A percentile compares a stretch with the other conserved stretches of the same genome.
Conservation (phyloP, 2,113 vertebrate species). For the Craseonycteris thonglongyai region DNA sequence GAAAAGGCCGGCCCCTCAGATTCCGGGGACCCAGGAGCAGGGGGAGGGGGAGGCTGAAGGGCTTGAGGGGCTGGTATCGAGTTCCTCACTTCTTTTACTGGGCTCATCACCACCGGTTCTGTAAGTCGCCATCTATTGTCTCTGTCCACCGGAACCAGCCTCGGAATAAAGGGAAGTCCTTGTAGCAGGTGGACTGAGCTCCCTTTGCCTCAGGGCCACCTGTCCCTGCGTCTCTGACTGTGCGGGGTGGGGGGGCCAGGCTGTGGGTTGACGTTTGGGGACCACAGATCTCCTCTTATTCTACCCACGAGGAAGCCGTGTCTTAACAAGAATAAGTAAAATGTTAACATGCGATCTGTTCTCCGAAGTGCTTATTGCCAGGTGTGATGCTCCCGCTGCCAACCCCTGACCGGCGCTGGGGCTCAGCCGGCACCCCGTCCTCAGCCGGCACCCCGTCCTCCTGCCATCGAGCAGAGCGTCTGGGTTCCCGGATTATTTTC, state of each 20-base stretch:
- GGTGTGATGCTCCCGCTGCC: not conserved
- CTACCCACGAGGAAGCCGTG: not conserved
- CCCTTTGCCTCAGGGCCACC: not conserved
- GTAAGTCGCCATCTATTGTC: not conserved
- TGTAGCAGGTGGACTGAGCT: not conserved
- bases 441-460: not conserved
- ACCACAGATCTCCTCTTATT: not conserved
- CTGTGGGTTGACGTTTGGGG: not conserved
- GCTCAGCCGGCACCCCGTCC: not conserved
- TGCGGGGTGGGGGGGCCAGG: not conserved
- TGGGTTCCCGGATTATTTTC: not conserved
- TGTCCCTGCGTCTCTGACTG: not conserved
- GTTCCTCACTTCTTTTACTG: not conserved
- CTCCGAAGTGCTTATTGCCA: not conserved
- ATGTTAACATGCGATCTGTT: not conserved
- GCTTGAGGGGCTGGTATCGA: not conserved
- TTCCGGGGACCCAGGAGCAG: too few relatives aligned
- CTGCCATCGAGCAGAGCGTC: not conserved
- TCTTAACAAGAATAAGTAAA: not conserved
- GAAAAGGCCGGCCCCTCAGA: not conserved
- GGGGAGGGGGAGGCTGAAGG: not conserved
- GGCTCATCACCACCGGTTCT: not conserved
- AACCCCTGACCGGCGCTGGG: not conserved
- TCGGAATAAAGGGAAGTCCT: not conserved
- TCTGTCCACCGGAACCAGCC: not conserved